Evolutionary conservation across 2,888 invertebrate genomes (phyloP).

Genomic region (Athalia circularis): DNA sequence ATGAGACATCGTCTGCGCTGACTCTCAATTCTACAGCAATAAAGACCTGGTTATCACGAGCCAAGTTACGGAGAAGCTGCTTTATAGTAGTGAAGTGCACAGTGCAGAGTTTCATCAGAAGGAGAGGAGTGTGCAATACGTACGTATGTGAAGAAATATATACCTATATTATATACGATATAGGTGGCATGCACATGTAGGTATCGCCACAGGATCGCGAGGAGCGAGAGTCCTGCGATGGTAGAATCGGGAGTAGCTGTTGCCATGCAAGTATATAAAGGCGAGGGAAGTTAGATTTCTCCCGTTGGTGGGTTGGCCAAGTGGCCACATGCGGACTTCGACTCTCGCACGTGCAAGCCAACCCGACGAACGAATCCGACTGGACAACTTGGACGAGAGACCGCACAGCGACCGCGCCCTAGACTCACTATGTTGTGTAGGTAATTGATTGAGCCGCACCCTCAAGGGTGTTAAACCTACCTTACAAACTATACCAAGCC

Average conservation of each 20-base stretch:
- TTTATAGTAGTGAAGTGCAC: too few relatives aligned
- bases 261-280: constrained; percentile 25
- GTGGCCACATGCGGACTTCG: too few relatives aligned
- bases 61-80: too few relatives aligned
- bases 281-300: neutral
- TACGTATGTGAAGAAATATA: too few relatives aligned
- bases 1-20: too few relatives aligned
- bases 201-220: neutral
- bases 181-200: neutral
- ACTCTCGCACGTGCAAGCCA: too few relatives aligned
- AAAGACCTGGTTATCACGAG: too few relatives aligned
- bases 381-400: constrained; percentile 6
- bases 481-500: neutral
- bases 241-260: constrained; percentile 21
- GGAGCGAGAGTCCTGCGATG: neutral
- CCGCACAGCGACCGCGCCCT: constrained; percentile 40
- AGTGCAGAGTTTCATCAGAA: too few relatives aligned
- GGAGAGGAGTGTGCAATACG: too few relatives aligned
- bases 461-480: constrained; percentile 22
- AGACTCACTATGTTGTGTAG: constrained; percentile 1
- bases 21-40: too few relatives aligned
- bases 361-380: too few relatives aligned
- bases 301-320: neutral
- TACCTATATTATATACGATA: too few relatives aligned
- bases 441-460: constrained; percentile 46